Percentiles rank a stretch among this genome's conserved stretches.
phyloP scores from a whole-genome alignment of 2,888 invertebrate species.

The Agelastica alni region DNA sequence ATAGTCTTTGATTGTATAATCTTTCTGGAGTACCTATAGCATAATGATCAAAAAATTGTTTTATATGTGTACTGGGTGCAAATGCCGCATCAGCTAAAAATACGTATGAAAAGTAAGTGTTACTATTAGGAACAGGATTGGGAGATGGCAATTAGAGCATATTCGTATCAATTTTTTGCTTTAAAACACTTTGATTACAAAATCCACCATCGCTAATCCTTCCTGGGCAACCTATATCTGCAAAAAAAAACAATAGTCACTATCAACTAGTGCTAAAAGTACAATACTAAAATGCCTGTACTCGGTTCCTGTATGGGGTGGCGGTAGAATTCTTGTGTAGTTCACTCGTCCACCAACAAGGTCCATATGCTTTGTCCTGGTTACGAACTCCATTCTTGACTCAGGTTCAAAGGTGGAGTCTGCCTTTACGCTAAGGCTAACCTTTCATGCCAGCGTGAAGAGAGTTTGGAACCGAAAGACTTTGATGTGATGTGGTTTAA shows the following conservation, averaged over 20 bases:
- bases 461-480: too few species aligned
- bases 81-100: background rate
- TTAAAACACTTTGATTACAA: background rate
- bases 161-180: constrained; percentile 16
- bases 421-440: too few species aligned
- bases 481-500: too few species aligned
- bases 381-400: too few species aligned
- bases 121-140: background rate
- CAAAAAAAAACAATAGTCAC: constrained; percentile 39
- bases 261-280: constrained; percentile 43
- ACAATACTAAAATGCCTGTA: constrained; percentile 39
- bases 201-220: constrained; percentile 17
- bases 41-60: background rate
- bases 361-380: too few species aligned
- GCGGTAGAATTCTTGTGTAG: too few species aligned
- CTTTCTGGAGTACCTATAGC: background rate
- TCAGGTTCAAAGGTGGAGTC: too few species aligned
- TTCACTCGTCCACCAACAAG: too few species aligned
- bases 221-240: constrained; percentile 24
- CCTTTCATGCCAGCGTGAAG: too few species aligned
- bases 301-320: too few species aligned
- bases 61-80: background rate
- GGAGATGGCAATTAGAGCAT: background rate
- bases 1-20: background rate
- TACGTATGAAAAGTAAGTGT: background rate